Conservation (phyloP, 35 echinoderm and acorn worm species). For the Holothuria glaberrima region DNA sequence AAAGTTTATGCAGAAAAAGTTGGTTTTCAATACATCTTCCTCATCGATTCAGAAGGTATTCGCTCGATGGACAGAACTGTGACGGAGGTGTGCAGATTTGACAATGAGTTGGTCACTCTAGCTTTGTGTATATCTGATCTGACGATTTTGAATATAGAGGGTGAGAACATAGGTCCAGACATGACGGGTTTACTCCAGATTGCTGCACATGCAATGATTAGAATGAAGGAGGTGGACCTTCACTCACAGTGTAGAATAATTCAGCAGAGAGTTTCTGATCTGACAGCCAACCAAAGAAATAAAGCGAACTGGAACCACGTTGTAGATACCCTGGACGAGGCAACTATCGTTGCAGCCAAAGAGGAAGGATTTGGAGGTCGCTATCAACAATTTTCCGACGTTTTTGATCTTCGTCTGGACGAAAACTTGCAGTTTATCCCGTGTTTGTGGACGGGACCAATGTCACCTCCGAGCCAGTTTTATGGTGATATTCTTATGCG, state of each 20-base stretch:
- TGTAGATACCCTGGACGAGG: background rate
- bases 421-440: background rate
- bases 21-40: no score
- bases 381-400: slow-evolving; percentile 32
- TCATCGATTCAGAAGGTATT: no score
- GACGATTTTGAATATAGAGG: no score
- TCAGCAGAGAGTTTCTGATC: slow-evolving; percentile 23
- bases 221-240: background rate
- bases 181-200: no score
- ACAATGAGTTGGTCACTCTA: no score
- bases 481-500: background rate
- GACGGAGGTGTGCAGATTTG: no score
- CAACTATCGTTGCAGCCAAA: background rate
- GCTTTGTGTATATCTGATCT: no score
- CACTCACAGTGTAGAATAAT: slow-evolving; percentile 32
- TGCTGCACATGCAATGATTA: no score
- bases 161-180: no score
- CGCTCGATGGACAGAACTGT: no score
- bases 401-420: background rate
- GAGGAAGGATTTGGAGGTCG: slow-evolving; percentile 10
- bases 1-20: background rate
- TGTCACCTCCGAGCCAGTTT: background rate
- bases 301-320: background rate
- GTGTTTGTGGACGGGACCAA: background rate
- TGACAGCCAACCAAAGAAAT: background rate